phyloP scores from a whole-genome alignment of 2,888 invertebrate species.

The Serrognathus titanus region DNA sequence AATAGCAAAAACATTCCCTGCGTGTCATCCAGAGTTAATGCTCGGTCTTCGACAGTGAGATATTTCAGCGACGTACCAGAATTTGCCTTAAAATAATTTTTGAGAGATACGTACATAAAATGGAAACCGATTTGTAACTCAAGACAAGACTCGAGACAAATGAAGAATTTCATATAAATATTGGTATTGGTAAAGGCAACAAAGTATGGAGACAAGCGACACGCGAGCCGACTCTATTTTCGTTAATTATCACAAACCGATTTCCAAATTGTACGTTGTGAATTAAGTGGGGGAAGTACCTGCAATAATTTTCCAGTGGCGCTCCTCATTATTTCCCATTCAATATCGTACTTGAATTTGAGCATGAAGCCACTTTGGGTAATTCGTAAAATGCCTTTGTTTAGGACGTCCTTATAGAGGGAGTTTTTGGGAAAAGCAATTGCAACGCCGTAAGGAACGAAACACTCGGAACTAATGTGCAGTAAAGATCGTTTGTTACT shows the following conservation, averaged over 20 bases:
- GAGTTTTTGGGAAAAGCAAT: constrained; percentile 64
- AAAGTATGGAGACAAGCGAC: no score
- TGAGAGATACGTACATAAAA: neutral
- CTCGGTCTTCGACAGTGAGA: constrained; percentile 62
- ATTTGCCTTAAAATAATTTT: constrained; percentile 46
- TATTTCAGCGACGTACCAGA: constrained; percentile 49
- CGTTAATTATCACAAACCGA: constrained; percentile 11
- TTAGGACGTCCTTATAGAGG: constrained; percentile 60
- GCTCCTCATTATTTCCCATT: constrained; percentile 68
- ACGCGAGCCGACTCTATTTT: no score
- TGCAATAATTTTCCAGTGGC: constrained; percentile 60
- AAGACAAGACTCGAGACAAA: no score
- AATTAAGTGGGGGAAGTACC: constrained; percentile 43
- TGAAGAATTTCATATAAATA: no score
- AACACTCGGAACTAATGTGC: constrained; percentile 72
- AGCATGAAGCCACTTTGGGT: constrained; percentile 65
- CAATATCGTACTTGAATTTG: constrained; percentile 67
- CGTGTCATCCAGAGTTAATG: constrained; percentile 73
- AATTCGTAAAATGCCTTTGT: constrained; percentile 58
- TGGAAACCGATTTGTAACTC: no score
- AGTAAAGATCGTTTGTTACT: constrained; percentile 61
- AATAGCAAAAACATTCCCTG: constrained; percentile 79
- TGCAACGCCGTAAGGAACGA: constrained; percentile 68
- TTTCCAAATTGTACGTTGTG: constrained; percentile 17
- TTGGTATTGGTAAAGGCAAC: no score